Percentiles rank a stretch among this genome's conserved stretches.
Conservation (phyloP, 2,113 vertebrate species). For the Gymnocephalus cernua region DNA sequence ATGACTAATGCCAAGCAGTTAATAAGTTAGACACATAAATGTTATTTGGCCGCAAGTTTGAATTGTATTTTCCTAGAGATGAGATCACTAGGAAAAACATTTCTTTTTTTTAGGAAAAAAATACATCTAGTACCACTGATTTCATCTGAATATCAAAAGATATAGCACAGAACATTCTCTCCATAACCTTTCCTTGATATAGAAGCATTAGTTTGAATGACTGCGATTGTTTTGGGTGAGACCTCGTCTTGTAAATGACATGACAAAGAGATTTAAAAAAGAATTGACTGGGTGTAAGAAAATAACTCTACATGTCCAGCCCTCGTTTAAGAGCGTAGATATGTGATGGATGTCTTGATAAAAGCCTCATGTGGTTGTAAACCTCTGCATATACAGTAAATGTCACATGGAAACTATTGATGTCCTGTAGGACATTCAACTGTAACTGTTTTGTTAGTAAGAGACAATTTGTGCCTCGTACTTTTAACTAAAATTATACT, state of each 20-base stretch:
- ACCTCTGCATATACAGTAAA: not conserved
- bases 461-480: constrained; percentile 1
- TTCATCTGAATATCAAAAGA: constrained; percentile 63
- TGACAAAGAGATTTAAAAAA: constrained; percentile 10
- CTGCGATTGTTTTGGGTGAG: constrained; percentile 1
- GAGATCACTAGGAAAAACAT: constrained; percentile 66
- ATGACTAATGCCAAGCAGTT: constrained; percentile 11
- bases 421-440: not conserved
- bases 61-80: constrained; percentile 42
- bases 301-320: constrained; percentile 23
- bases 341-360: not conserved
- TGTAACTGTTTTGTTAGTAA: not conserved
- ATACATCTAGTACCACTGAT: constrained; percentile 61
- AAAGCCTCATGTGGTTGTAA: constrained; percentile 3
- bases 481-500: not conserved
- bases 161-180: constrained; percentile 29
- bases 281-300: constrained; percentile 42
- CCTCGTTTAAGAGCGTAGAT: not conserved
- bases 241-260: constrained; percentile 17
- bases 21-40: constrained; percentile 28
- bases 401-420: not conserved
- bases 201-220: constrained; percentile 18
- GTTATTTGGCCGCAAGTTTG: constrained; percentile 68
- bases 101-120: constrained; percentile 58
- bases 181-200: not conserved